Conservation (phyloP, 2,113 vertebrate genomes). For the Pampusana beccarii region DNA sequence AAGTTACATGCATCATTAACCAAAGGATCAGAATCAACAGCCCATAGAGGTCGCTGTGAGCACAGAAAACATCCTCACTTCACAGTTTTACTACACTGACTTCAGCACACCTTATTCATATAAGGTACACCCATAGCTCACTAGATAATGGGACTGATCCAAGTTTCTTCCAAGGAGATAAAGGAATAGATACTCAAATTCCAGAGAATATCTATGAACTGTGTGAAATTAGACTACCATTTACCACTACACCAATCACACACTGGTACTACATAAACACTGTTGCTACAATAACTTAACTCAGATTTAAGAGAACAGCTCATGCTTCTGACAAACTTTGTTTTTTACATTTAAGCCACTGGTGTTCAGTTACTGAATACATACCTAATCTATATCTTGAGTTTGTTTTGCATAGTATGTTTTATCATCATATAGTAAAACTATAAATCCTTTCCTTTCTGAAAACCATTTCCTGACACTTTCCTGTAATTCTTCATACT, state of each 20-base stretch:
- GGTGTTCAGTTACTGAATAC: background rate
- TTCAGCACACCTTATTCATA: background rate
- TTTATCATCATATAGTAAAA: background rate
- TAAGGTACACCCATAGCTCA: background rate
- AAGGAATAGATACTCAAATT: background rate
- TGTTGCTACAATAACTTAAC: background rate
- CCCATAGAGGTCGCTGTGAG: background rate
- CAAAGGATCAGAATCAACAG: background rate
- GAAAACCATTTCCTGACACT: background rate
- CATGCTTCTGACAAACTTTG: background rate
- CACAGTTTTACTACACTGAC: background rate
- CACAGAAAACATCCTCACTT: background rate
- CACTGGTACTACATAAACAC: background rate
- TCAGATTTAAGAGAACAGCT: background rate
- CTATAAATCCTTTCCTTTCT: background rate
- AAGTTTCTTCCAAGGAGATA: background rate
- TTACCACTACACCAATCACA: background rate
- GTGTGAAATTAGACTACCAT: background rate
- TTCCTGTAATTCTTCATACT: background rate
- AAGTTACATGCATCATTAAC: background rate
- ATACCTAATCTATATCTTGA: background rate
- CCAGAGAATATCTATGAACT: background rate
- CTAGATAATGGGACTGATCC: background rate
- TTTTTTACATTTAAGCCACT: background rate
- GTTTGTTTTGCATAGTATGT: background rate